These are phyloP conservation scores for Chiloscyllium plagiosum DNA, from an alignment of 2,113 vertebrate genomes.

Conservation along the genomic window DNA sequence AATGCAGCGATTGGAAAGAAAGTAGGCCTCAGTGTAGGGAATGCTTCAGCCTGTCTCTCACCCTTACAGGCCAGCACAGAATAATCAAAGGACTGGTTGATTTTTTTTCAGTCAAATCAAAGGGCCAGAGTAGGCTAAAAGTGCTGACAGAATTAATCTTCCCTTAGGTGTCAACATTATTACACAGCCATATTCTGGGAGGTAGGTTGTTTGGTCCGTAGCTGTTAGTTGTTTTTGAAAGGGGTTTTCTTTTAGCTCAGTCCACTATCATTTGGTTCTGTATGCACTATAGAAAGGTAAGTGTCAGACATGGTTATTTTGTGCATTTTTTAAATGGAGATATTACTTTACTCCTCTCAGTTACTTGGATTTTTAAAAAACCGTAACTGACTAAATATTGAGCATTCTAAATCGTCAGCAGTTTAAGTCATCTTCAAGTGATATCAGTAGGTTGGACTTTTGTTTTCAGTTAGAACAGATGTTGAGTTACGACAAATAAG, in stretches of 20 bases:
- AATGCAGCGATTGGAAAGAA: conserved; percentile 78
- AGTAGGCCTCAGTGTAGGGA: conserved; percentile 47
- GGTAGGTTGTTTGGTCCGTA: conserved; percentile 58
- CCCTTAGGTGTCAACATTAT: conserved; percentile 65
- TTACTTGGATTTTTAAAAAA: background rate
- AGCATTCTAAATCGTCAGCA: background rate
- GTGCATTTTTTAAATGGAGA: background rate
- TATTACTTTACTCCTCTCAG: background rate
- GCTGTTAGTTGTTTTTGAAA: conserved; percentile 56
- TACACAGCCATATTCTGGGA: conserved; percentile 53
- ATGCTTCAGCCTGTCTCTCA: conserved; percentile 51
- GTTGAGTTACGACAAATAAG: background rate
- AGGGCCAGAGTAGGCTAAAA: conserved; percentile 54
- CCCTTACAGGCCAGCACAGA: conserved; percentile 46
- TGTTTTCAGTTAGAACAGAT: background rate
- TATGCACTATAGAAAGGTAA: conserved; percentile 58
- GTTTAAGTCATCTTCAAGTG: background rate
- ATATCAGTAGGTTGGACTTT: background rate
- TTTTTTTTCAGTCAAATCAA: conserved; percentile 54
- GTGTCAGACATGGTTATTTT: conserved; percentile 42
- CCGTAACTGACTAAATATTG: background rate
- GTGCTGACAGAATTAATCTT: conserved; percentile 58
- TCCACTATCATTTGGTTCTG: conserved; percentile 51
- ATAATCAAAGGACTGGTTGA: conserved; percentile 42
- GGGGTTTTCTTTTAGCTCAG: conserved; percentile 51